Base-by-base conservation (phyloP, 2,888 invertebrate genomes). In the Drosophila melanocephala region DNA sequence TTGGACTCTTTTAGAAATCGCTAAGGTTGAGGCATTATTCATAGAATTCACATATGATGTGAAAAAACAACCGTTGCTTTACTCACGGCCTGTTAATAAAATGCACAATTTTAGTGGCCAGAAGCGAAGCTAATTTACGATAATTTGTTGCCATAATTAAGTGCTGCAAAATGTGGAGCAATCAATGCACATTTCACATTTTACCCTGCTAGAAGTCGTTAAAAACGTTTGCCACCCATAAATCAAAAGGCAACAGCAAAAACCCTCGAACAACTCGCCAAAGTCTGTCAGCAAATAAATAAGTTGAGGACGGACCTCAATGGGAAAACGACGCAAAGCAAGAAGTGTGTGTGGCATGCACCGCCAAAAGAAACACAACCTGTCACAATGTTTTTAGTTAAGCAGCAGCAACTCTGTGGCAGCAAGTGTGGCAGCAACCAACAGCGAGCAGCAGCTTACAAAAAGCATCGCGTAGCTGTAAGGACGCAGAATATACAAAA, bases 91-190 rank as follows among this genome's bases (percentile, higher is more conserved):
- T 61, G 68, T 69, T 66, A 57, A 65, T 74, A 71, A 82, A 59
- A 66, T 53, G 19, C 9, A 14, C 56, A 66, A 62, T 33, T 79
- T 79, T 72, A 82, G 26, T 64, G 65, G 33, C 56, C 33, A 50
- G 57, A 55, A 66, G 50, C 9, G 10, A 5, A 52, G 51, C 75
- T 75, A 77, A 84, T 72, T 81, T 75, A 75, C 58, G 71, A 28
- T 71, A 81, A 73, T 81, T 84, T 75, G 28, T 70, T 66, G 71
- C 60, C 55, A 30, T 66, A 78, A 84, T 84, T 84, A 81, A 73
- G 44, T 50, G 57, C 58, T 61, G 44, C 56, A 58, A 69, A 68
- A 74, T 64, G 75, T 79, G 62, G 47, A 68, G 64, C 77, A 77
- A 81, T 83, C 75, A 78, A 75, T 71, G 70, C 55, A 79, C 61